Evolutionary conservation across 1,140 invertebrate genomes (phyloP).

Genomic region (Aphelenchoides avenae): DNA sequence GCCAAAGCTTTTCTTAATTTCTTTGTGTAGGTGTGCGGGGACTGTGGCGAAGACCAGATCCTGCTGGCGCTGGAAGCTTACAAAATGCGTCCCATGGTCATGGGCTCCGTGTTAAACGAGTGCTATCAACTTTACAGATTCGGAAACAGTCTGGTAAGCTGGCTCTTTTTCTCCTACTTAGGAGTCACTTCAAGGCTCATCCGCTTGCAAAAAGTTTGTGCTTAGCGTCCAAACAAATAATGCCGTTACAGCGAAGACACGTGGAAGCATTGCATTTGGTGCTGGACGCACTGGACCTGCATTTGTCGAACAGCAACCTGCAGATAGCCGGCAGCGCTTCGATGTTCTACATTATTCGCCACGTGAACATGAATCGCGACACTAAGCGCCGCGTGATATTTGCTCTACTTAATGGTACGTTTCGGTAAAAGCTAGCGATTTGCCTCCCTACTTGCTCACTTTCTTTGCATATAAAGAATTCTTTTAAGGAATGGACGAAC

Average conservation of each 20-base stretch:
- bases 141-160: conserved; percentile 26
- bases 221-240: too few relatives aligned
- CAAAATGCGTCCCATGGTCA: conserved; percentile 29
- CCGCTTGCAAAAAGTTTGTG: too few relatives aligned
- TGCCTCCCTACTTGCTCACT: conserved; percentile 11
- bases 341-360: conserved; percentile 56
- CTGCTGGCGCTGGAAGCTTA: conserved; percentile 27
- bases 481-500: conserved; percentile 42
- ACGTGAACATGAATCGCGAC: conserved; percentile 51
- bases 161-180: neutral
- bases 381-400: conserved; percentile 41
- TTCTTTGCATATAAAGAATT: conserved; percentile 15
- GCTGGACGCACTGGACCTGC: conserved; percentile 16
- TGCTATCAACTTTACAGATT: conserved; percentile 34
- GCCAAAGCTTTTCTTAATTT: neutral
- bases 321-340: conserved; percentile 57
- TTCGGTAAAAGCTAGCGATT: neutral
- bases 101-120: conserved; percentile 34
- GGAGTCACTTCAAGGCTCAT: neutral
- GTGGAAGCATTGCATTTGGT: conserved; percentile 36
- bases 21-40: conserved; percentile 27
- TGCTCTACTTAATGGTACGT: conserved; percentile 35
- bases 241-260: conserved; percentile 18
- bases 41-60: conserved; percentile 29
- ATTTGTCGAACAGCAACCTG: conserved; percentile 17